These are phyloP conservation scores for Tetrax tetrax DNA, from an alignment of 2,113 vertebrate species.

Conservation along the genomic window DNA sequence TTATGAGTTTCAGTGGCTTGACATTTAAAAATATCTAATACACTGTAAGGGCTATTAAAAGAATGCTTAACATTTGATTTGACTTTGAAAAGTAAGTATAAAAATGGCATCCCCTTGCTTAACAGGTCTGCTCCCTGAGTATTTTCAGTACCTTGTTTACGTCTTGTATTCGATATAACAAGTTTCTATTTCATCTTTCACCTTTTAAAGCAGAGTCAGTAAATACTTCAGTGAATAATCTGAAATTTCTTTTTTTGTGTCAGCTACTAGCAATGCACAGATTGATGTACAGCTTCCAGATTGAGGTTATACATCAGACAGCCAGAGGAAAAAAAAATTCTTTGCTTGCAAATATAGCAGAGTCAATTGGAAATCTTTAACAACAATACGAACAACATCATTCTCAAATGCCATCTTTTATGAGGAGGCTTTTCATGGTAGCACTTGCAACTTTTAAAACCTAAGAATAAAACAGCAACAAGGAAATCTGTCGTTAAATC, in stretches of 20 bases:
- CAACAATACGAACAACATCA: neutral
- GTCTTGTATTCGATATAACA: neutral
- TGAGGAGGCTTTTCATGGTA: neutral
- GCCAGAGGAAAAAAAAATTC: neutral
- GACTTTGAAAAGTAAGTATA: constrained; percentile 5
- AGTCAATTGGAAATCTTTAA: neutral
- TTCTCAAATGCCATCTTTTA: neutral
- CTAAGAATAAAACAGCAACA: neutral
- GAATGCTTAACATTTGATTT: constrained; percentile 42
- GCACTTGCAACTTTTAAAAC: neutral
- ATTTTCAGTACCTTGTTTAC: neutral
- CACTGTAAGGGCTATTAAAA: constrained; percentile 16
- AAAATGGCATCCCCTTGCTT: neutral
- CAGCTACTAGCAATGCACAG: neutral
- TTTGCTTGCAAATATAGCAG: neutral
- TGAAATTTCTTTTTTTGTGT: constrained; percentile 7
- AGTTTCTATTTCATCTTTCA: neutral
- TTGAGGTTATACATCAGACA: neutral
- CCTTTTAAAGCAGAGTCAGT: constrained; percentile 1
- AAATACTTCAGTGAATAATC: constrained; percentile 29
- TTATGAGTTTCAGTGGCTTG: constrained; percentile 8
- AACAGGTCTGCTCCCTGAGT: neutral
- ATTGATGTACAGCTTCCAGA: neutral
- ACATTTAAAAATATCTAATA: constrained; percentile 38
- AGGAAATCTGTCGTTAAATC: neutral